These are phyloP conservation scores for Spheniscus humboldti DNA, from an alignment of 2,797 vertebrate species.

Conservation along the genomic window DNA sequence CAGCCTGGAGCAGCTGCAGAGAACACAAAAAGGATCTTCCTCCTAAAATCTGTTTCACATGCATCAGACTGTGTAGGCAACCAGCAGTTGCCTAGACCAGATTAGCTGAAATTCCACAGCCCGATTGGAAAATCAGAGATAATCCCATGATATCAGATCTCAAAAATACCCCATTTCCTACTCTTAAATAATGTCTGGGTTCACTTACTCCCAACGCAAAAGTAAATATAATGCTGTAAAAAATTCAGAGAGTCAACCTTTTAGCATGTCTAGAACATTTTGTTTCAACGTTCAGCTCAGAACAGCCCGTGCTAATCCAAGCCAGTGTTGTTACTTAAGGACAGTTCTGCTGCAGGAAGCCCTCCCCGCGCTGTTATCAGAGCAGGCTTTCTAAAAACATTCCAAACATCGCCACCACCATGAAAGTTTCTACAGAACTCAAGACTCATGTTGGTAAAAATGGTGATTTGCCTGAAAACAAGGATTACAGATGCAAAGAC, in stretches of 20 bases:
- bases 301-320: neutral
- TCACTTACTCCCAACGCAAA: neutral
- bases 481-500: neutral
- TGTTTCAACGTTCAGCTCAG: neutral
- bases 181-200: neutral
- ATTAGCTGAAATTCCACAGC: neutral
- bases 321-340: neutral
- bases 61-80: neutral
- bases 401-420: neutral
- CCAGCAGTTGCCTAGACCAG: neutral
- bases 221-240: neutral
- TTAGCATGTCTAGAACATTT: neutral
- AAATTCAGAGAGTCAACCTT: neutral
- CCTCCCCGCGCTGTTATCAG: neutral
- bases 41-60: neutral
- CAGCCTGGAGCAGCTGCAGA: slow-evolving; percentile 2
- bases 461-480: neutral
- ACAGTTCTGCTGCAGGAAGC: neutral
- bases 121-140: neutral
- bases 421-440: neutral
- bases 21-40: neutral
- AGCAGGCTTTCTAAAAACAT: neutral
- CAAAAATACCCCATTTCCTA: neutral
- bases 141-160: neutral
- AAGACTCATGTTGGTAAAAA: neutral